These are phyloP conservation scores for Solenopsis fugax DNA, from an alignment of 1,140 invertebrate species.

Conservation along the genomic window DNA sequence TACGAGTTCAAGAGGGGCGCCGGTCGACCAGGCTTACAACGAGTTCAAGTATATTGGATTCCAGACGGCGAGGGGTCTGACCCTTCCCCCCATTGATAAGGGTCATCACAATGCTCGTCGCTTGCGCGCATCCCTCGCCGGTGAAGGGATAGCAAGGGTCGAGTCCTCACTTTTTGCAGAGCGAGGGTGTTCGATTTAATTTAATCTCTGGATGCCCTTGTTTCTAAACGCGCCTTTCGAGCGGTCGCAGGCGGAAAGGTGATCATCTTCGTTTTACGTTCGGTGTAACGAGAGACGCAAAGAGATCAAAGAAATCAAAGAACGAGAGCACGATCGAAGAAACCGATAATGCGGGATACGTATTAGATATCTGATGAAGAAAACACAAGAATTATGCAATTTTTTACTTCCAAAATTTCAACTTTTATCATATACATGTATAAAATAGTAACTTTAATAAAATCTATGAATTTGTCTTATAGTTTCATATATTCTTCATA, in stretches of 20 bases:
- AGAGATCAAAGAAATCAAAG: not conserved
- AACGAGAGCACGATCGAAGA: not conserved
- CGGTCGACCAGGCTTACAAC: conserved; percentile 76
- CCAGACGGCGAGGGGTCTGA: conserved; percentile 76
- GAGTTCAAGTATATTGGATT: conserved; percentile 82
- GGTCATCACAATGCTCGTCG: conserved; percentile 80
- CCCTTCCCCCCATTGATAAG: conserved; percentile 80
- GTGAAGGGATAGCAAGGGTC: conserved; percentile 71
- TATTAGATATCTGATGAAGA: not conserved
- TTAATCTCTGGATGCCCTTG: conserved; percentile 70
- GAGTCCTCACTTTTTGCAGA: conserved; percentile 63
- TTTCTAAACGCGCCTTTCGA: conserved; percentile 21
- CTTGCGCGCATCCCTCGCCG: conserved; percentile 71
- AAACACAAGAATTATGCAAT: not conserved
- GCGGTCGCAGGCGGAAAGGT: conserved; percentile 8
- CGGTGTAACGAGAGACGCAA: not conserved
- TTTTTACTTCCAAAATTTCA: not conserved
- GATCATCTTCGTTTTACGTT: conserved; percentile 42
- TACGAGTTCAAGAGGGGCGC: conserved; percentile 62
- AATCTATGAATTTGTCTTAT: not conserved
- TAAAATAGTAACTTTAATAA: not conserved
- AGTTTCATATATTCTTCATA: not conserved
- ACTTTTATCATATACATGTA: not conserved
- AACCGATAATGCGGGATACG: not conserved
- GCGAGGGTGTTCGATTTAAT: conserved; percentile 77